Evolutionary conservation across 2,113 vertebrate genomes (phyloP).

Genomic region (Lepus americanus): DNA sequence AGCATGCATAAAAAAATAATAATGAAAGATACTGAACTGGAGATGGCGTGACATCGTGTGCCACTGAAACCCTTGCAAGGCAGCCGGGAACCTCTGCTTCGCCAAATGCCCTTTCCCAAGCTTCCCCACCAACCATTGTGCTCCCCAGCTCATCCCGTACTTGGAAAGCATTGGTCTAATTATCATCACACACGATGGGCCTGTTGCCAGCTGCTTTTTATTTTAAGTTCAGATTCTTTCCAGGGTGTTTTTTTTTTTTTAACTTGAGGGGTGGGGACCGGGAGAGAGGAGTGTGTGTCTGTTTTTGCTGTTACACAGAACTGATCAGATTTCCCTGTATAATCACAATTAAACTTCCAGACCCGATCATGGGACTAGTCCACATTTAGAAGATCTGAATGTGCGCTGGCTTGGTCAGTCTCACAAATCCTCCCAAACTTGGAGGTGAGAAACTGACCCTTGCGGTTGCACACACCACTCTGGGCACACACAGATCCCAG

Average conservation of each 20-base stretch:
- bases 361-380: slow-evolving; percentile 52
- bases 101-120: not conserved
- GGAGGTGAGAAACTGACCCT: slow-evolving; percentile 47
- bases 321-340: slow-evolving; percentile 82
- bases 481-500: not conserved
- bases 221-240: slow-evolving; percentile 83
- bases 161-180: slow-evolving; percentile 81
- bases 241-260: slow-evolving; percentile 70
- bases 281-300: slow-evolving; percentile 73
- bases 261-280: not conserved
- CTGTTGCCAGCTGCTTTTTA: slow-evolving; percentile 83
- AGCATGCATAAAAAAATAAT: slow-evolving; percentile 47
- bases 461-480: not conserved
- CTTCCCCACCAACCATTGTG: not conserved
- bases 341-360: slow-evolving; percentile 82
- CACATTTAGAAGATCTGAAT: slow-evolving; percentile 17
- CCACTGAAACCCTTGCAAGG: slow-evolving; percentile 37
- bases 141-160: slow-evolving; percentile 69
- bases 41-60: slow-evolving; percentile 45
- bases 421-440: slow-evolving; percentile 52
- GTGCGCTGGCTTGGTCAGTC: not conserved
- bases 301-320: slow-evolving; percentile 82
- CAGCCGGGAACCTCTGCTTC: slow-evolving; percentile 15
- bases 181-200: slow-evolving; percentile 80
- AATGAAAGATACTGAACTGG: slow-evolving; percentile 46